Evolutionary conservation across 2,113 vertebrate species (phyloP).

Genomic region (Gymnorhina tibicen): DNA sequence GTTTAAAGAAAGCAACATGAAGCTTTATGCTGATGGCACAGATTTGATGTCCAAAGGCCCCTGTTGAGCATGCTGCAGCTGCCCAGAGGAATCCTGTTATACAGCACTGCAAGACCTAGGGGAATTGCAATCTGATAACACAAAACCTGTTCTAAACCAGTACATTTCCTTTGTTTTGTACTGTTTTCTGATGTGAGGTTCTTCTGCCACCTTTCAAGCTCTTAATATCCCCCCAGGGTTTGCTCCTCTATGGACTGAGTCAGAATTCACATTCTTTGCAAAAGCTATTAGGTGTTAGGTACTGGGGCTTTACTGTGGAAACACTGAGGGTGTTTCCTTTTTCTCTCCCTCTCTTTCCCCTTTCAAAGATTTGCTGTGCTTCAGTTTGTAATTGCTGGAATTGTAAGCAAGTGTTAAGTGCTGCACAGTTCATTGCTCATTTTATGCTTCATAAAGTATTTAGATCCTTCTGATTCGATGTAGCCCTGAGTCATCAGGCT

Average conservation of each 20-base stretch:
- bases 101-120: fast-evolving
- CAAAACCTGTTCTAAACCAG: not conserved
- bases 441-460: slow-evolving; percentile 61
- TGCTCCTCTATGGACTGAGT: not conserved
- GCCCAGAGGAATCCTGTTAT: not conserved
- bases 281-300: not conserved
- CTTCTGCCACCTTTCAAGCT: not conserved
- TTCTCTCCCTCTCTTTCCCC: not conserved
- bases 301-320: not conserved
- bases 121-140: not conserved
- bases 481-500: slow-evolving; percentile 47
- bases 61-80: not conserved
- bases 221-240: not conserved
- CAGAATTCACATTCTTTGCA: not conserved
- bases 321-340: not conserved
- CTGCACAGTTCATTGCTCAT: slow-evolving; percentile 32
- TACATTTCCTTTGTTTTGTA: not conserved
- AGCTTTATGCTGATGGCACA: not conserved
- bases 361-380: not conserved
- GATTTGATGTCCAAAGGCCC: not conserved
- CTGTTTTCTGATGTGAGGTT: not conserved
- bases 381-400: not conserved
- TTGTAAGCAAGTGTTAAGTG: slow-evolving; percentile 32
- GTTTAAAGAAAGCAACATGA: not conserved
- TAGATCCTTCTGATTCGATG: not conserved